phyloP scores from a whole-genome alignment of 2,797 vertebrate genomes.

The Pseudochirops corinnae region DNA sequence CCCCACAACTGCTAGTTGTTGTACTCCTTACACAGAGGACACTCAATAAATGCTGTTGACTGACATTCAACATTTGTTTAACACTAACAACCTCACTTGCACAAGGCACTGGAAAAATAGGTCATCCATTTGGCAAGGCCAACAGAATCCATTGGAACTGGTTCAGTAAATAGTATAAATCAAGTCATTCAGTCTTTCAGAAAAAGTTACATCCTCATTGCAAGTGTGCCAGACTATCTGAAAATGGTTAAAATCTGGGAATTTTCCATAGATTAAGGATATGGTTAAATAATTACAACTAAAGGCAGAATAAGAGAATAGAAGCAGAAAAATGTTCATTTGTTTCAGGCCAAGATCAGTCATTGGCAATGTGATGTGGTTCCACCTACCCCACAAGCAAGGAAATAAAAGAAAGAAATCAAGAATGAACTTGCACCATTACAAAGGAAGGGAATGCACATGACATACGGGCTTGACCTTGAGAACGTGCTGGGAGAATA shows the following conservation, averaged over 20 bases:
- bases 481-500: conserved; percentile 57
- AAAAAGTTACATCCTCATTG: conserved; percentile 56
- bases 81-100: background rate
- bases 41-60: background rate
- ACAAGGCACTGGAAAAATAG: conserved; percentile 50
- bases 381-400: conserved; percentile 77
- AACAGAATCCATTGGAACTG: conserved; percentile 37
- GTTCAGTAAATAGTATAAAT: conserved; percentile 41
- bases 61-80: conserved; percentile 31
- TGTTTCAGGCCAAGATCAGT: conserved; percentile 80
- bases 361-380: conserved; percentile 75
- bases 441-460: conserved; percentile 31
- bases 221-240: conserved; percentile 56
- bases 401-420: conserved; percentile 76
- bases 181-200: conserved; percentile 37
- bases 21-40: background rate
- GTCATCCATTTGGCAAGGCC: conserved; percentile 51
- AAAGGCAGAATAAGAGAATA: conserved; percentile 54
- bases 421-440: conserved; percentile 75
- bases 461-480: conserved; percentile 8
- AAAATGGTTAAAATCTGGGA: conserved; percentile 62
- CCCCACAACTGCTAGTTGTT: background rate
- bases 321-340: conserved; percentile 56
- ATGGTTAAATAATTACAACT: conserved; percentile 76
- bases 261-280: conserved; percentile 70